These are phyloP conservation scores for Trematomus bernacchii DNA, from an alignment of 2,797 vertebrate genomes.

Conservation along the genomic window DNA sequence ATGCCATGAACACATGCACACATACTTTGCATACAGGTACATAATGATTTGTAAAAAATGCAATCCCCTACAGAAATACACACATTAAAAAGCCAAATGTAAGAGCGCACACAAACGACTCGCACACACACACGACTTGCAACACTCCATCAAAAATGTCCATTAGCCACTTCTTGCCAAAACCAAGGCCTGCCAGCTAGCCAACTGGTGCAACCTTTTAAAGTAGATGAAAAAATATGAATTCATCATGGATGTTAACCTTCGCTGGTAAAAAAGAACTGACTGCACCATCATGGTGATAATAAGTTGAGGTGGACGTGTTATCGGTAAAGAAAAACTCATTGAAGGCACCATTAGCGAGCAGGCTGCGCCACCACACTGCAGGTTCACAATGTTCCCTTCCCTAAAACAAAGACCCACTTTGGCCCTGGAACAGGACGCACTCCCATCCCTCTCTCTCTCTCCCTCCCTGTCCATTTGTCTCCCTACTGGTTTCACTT, in stretches of 20 bases:
- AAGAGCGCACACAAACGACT: constrained; percentile 1
- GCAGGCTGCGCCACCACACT: constrained; percentile 51
- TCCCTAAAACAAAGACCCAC: constrained; percentile 80
- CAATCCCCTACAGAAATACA: constrained; percentile 19
- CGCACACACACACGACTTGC: not conserved
- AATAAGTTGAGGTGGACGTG: constrained; percentile 25
- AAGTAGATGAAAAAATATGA: constrained; percentile 30
- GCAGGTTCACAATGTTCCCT: constrained; percentile 79
- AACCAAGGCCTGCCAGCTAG: constrained; percentile 16
- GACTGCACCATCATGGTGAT: constrained; percentile 6
- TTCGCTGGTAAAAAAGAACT: constrained; percentile 22
- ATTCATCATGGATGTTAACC: constrained; percentile 21
- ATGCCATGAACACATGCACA: constrained; percentile 5
- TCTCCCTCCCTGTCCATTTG: constrained; percentile 69
- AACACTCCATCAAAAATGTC: constrained; percentile 34
- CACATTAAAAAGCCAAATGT: constrained; percentile 12
- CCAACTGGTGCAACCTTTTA: constrained; percentile 29
- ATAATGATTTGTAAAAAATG: constrained; percentile 35
- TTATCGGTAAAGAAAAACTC: constrained; percentile 32
- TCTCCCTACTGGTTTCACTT: constrained; percentile 86
- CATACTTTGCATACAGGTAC: constrained; percentile 28
- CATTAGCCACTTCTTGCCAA: constrained; percentile 37
- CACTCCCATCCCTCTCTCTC: constrained; percentile 62
- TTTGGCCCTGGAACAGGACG: constrained; percentile 77
- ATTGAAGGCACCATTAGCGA: constrained; percentile 50